Conservation (phyloP, 2,888 invertebrate species). For the Lasioglossum leucozonium region DNA sequence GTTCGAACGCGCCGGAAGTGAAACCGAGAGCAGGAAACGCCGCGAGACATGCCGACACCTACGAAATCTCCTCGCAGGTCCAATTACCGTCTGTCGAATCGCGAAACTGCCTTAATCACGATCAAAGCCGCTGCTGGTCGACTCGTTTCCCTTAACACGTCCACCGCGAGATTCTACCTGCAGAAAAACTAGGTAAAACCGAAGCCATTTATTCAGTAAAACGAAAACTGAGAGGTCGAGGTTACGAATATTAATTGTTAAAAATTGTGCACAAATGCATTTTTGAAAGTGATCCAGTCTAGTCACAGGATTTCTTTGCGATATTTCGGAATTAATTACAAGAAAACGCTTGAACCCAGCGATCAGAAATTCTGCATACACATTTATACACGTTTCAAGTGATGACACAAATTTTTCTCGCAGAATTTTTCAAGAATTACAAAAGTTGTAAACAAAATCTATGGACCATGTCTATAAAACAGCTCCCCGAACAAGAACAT, state of each 20-base stretch:
- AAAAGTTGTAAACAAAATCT: not conserved
- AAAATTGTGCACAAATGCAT: not conserved
- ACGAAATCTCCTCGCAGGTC: not conserved
- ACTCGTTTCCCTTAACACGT: not conserved
- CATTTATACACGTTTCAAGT: not conserved
- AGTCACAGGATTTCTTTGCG: not conserved
- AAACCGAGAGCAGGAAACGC: not conserved
- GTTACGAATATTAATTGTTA: not conserved
- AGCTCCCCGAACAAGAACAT: not conserved
- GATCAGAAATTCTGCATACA: not conserved
- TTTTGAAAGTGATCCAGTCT: not conserved
- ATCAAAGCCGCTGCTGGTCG: not conserved
- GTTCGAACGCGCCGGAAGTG: not conserved
- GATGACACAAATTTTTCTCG: not conserved
- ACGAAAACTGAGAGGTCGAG: not conserved
- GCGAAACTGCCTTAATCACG: not conserved
- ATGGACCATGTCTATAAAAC: not conserved
- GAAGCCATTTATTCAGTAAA: not conserved
- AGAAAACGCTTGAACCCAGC: not conserved
- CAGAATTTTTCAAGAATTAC: not conserved
- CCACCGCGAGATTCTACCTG: not conserved
- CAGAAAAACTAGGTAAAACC: not conserved
- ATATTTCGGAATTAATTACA: not conserved
- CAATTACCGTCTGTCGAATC: not conserved
- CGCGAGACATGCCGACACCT: not conserved